Base-by-base conservation (phyloP, 2,888 invertebrate genomes). In the Nephrotoma guestfalica region DNA sequence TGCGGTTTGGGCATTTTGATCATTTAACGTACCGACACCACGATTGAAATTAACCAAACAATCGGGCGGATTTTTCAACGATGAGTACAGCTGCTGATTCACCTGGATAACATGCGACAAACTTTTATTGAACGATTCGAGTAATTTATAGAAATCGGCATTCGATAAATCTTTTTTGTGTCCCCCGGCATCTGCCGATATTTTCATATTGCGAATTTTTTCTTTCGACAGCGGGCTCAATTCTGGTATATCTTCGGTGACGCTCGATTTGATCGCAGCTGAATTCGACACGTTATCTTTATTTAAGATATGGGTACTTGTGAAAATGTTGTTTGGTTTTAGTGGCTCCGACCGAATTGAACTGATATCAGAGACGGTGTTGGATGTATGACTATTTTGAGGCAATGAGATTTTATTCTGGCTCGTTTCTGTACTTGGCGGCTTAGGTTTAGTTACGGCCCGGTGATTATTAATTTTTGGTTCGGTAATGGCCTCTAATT, bases 401-500 rank as follows among this genome's bases (percentile, higher is more conserved):
- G 89, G 89, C 1, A 89, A 88, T 3, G 90, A 90, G 47, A 89
- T 89, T 13, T 89, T 88, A 88, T 89, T 89, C 0, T 89, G 89
- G 30, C 88, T 89, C 1, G 89, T 43, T 85, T 89, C 89, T 3
- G 90, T 89, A 47, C 7, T 41, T 4, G 15, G 41, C 41, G 40
- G 40, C 11, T 13, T 45, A 86, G 30, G 6, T 42, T 41, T 15
- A 83, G 7, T 6, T 41, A 3, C 5, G 1, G 13, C 13, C 1
- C n/a, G 9, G 4, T 41, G 41, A 41, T 41, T 84, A 42, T 84
- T 84, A 2, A 84, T 41, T 86, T 41, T 85, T n/a, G 89, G 89
- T 86, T 89, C 88, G 2, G 89, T 88, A 42, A 90, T 89, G 5
- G 90, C 89, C 87, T 90, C 90, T 7, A 94, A 89, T 88, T 95